phyloP scores from a whole-genome alignment of 2,888 invertebrate species.

The Meiosimyza platycephala region DNA sequence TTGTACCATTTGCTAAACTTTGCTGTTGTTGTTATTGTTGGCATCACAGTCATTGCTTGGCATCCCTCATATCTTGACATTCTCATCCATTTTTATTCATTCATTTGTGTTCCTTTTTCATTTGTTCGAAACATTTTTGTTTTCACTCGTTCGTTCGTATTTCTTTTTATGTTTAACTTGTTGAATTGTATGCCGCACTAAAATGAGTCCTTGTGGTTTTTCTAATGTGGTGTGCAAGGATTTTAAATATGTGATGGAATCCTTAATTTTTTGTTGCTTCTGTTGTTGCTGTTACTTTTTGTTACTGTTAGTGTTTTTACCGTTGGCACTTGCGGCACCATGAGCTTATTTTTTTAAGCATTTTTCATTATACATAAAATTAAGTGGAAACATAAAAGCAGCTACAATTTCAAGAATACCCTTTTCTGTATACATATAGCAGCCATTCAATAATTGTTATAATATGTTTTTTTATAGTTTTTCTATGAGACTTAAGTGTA shows the following conservation, averaged over 20 bases:
- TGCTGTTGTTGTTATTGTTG: neutral
- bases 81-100: neutral
- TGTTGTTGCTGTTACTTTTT: too few species aligned
- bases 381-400: too few species aligned
- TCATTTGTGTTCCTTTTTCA: conserved; percentile 1
- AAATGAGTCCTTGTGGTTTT: conserved; percentile 39
- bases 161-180: conserved; percentile 45
- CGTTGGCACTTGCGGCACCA: too few species aligned
- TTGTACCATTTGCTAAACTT: conserved; percentile 22
- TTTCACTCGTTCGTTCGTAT: conserved; percentile 27
- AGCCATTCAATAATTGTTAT: too few species aligned
- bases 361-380: too few species aligned
- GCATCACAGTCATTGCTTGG: conserved; percentile 12
- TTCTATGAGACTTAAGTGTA: too few species aligned
- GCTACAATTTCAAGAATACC: too few species aligned
- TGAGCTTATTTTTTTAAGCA: neutral
- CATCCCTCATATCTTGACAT: neutral
- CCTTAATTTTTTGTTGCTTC: neutral
- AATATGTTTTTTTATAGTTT: too few species aligned
- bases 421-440: too few species aligned
- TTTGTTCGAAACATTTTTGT: neutral
- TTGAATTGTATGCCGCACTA: conserved; percentile 42
- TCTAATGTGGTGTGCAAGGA: conserved; percentile 33
- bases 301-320: too few species aligned
- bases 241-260: conserved; percentile 16